phyloP scores from a whole-genome alignment of 2,113 vertebrate genomes.

The Dasyornis broadbenti region DNA sequence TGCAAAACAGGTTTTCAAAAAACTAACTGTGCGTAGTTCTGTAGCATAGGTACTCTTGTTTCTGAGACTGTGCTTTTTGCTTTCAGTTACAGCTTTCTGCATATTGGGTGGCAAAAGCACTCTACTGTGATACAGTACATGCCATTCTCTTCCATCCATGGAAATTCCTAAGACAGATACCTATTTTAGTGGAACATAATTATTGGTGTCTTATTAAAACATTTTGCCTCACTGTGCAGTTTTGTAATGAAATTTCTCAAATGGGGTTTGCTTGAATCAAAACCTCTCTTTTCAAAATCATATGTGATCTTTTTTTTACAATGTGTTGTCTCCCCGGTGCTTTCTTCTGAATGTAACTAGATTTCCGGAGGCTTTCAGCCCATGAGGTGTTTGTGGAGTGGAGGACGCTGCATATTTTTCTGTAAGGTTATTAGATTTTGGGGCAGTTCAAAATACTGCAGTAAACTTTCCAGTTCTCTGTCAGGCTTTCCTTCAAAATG shows the following conservation, averaged over 20 bases:
- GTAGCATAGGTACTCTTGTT: background rate
- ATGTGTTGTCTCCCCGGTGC: background rate
- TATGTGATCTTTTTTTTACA: background rate
- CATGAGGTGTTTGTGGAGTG: background rate
- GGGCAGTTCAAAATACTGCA: background rate
- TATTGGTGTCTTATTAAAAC: background rate
- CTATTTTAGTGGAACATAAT: background rate
- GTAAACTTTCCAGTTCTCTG: background rate
- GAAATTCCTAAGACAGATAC: background rate
- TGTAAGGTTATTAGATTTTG: background rate
- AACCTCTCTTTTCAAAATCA: background rate
- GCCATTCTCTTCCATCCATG: background rate
- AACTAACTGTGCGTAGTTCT: background rate
- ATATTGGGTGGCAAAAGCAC: background rate
- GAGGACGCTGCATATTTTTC: background rate
- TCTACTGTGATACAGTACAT: rapidly evolving
- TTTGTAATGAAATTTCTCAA: background rate
- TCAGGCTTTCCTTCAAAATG: background rate
- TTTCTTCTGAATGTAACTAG: background rate
- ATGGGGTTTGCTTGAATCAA: background rate
- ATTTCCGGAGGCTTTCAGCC: background rate
- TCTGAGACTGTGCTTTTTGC: background rate
- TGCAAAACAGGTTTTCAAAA: background rate
- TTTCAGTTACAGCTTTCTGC: background rate
- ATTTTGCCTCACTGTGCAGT: background rate